These are phyloP conservation scores for Cavia aperea DNA, from an alignment of 2,113 vertebrate species.

Conservation along the genomic window DNA sequence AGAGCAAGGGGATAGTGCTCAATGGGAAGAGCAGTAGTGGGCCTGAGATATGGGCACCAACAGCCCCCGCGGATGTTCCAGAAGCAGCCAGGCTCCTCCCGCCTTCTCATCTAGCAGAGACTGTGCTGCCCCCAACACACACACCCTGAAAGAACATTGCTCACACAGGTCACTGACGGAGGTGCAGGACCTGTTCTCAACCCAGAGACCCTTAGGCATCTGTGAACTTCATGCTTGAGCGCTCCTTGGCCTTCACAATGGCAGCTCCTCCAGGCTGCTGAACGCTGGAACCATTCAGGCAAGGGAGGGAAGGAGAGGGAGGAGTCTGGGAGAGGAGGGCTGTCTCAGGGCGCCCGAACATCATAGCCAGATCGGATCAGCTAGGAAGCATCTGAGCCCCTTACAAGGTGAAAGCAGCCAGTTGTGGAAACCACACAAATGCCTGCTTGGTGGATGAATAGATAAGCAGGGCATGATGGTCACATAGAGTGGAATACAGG, in stretches of 20 bases:
- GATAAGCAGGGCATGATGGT: rapidly evolving
- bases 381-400: rapidly evolving
- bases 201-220: background rate
- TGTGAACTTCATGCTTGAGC: rapidly evolving
- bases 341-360: rapidly evolving
- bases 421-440: rapidly evolving
- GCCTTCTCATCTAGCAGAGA: background rate
- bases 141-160: too few species aligned
- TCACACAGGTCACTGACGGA: rapidly evolving
- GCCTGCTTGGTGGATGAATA: rapidly evolving
- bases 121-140: background rate
- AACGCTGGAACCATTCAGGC: rapidly evolving
- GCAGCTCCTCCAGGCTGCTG: rapidly evolving
- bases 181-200: background rate
- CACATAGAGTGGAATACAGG: rapidly evolving
- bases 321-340: rapidly evolving
- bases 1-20: too few species aligned
- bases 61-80: background rate
- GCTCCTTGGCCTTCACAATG: rapidly evolving
- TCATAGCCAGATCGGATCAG: background rate
- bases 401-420: background rate
- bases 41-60: background rate
- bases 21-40: background rate
- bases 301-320: background rate
- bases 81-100: background rate